phyloP scores from a whole-genome alignment of 1,140 invertebrate genomes.

The Trachymyrmex septentrionalis region DNA sequence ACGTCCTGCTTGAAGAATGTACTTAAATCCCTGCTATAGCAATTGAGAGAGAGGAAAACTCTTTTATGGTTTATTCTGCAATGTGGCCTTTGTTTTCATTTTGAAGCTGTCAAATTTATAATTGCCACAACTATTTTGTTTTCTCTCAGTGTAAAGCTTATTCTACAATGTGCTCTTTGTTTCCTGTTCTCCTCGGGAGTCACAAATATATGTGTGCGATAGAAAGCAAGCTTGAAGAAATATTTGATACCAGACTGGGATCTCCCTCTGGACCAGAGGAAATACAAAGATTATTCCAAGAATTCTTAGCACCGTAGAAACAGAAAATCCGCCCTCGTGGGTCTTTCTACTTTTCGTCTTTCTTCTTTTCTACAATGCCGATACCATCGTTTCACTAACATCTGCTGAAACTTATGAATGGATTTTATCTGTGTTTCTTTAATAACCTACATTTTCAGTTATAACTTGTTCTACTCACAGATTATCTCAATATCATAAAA shows the following conservation, averaged over 20 bases:
- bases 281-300: constrained; percentile 73
- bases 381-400: neutral
- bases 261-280: constrained; percentile 61
- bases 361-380: neutral
- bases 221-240: neutral
- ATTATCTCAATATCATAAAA: neutral
- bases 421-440: neutral
- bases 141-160: too few species aligned
- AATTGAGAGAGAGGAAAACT: too few species aligned
- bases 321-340: constrained; percentile 66
- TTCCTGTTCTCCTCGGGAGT: too few species aligned
- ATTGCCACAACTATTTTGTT: too few species aligned
- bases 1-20: too few species aligned
- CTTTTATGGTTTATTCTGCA: too few species aligned
- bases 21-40: too few species aligned
- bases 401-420: neutral
- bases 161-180: too few species aligned
- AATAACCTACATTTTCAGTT: neutral
- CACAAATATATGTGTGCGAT: too few species aligned
- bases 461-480: too few species aligned
- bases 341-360: neutral
- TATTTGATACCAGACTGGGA: constrained; percentile 75
- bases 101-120: too few species aligned
- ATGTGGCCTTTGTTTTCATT: too few species aligned
- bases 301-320: constrained; percentile 78